phyloP scores from a whole-genome alignment of 2,888 invertebrate genomes.

The Acleris holmiana region DNA sequence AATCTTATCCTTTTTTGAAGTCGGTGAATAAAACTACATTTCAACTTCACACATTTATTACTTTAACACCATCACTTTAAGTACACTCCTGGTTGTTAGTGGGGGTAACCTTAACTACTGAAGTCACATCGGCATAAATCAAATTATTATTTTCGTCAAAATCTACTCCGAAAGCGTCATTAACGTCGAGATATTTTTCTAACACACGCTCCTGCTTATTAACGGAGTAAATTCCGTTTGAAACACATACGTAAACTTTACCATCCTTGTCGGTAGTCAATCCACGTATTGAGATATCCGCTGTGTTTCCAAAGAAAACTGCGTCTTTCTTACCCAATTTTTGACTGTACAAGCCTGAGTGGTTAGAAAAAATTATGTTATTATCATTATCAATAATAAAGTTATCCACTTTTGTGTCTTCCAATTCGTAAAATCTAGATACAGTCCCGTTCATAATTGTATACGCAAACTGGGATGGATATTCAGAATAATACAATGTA shows the following conservation, averaged over 20 bases:
- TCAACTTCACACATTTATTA: background rate
- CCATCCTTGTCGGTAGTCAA: constrained; percentile 60
- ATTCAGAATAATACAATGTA: constrained; percentile 59
- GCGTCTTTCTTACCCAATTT: constrained; percentile 60
- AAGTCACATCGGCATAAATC: constrained; percentile 59
- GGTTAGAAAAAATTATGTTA: constrained; percentile 62
- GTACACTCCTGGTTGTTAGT: constrained; percentile 1
- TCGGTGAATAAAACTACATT: too few relatives aligned
- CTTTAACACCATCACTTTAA: background rate
- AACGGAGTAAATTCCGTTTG: constrained; percentile 61
- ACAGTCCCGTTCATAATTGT: constrained; percentile 53
- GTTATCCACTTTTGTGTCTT: constrained; percentile 68
- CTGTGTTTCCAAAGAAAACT: constrained; percentile 47
- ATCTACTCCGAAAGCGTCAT: constrained; percentile 65
- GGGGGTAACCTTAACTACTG: constrained; percentile 14
- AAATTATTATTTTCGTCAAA: constrained; percentile 69
- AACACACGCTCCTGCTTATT: constrained; percentile 49
- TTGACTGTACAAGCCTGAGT: constrained; percentile 63
- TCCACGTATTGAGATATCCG: constrained; percentile 52
- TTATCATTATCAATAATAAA: constrained; percentile 65
- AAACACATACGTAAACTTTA: constrained; percentile 55
- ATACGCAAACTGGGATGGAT: constrained; percentile 64
- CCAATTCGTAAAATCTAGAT: constrained; percentile 58
- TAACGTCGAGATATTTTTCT: constrained; percentile 52
- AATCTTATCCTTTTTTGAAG: too few relatives aligned